Evolutionary conservation across 2,113 vertebrate species (phyloP).

Genomic region (Gobius niger): DNA sequence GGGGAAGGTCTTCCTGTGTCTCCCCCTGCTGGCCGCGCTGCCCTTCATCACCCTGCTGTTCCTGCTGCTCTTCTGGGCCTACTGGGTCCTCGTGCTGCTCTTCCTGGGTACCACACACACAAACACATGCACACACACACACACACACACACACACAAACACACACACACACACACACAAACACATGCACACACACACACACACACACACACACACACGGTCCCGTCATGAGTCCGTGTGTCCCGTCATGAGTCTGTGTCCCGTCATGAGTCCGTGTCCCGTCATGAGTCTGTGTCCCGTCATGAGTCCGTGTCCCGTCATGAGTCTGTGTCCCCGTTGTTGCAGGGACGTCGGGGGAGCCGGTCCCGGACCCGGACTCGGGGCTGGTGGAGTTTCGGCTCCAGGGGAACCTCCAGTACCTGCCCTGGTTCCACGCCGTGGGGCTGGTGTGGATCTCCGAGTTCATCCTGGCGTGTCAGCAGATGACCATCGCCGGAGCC

Average conservation of each 20-base stretch:
- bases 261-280: too few species aligned
- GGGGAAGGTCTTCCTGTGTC: constrained; percentile 94
- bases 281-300: too few species aligned
- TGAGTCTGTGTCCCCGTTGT: neutral
- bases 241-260: too few species aligned
- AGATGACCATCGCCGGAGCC: constrained; percentile 97
- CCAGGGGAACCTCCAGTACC: constrained; percentile 88
- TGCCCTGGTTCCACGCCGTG: constrained; percentile 94
- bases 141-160: too few species aligned
- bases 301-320: neutral
- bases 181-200: too few species aligned
- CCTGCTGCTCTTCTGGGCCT: constrained; percentile 91
- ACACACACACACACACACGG: too few species aligned
- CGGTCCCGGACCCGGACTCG: constrained; percentile 83
- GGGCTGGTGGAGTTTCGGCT: constrained; percentile 89
- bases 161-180: too few species aligned
- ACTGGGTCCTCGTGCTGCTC: constrained; percentile 93
- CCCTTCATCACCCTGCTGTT: constrained; percentile 95
- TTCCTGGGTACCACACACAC: constrained; percentile 91
- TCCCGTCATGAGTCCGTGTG: too few species aligned
- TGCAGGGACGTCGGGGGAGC: constrained; percentile 76
- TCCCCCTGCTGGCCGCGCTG: constrained; percentile 92
- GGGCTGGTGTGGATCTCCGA: constrained; percentile 98
- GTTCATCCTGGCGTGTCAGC: constrained; percentile 96
- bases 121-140: too few species aligned